phyloP scores from a whole-genome alignment of 2,113 vertebrate species.

The Gasterosteus aculeatus region DNA sequence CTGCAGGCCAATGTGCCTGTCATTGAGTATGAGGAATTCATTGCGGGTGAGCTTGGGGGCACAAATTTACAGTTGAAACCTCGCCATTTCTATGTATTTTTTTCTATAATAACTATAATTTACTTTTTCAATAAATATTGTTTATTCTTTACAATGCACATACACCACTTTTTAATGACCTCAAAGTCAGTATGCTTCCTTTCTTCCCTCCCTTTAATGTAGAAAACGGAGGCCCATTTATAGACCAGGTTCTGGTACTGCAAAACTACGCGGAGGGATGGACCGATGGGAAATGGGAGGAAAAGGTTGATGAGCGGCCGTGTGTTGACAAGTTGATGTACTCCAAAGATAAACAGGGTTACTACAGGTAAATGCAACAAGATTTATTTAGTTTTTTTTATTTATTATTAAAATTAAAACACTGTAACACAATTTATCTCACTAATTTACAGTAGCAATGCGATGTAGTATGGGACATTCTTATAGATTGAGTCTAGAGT shows the following conservation, averaged over 20 bases:
- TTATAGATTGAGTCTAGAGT: neutral
- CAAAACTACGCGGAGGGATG: slow-evolving; percentile 95
- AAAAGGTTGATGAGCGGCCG: slow-evolving; percentile 89
- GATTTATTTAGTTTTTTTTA: neutral
- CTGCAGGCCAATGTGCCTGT: slow-evolving; percentile 90
- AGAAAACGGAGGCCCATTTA: slow-evolving; percentile 97
- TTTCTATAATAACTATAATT: neutral
- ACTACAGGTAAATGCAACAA: slow-evolving; percentile 86
- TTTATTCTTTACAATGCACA: slow-evolving; percentile 1
- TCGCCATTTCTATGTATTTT: neutral
- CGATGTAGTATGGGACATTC: neutral
- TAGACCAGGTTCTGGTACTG: slow-evolving; percentile 91
- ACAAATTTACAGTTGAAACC: neutral
- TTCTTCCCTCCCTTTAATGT: slow-evolving; percentile 28
- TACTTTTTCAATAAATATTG: neutral
- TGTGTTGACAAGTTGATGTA: slow-evolving; percentile 91
- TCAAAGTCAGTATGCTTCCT: neutral
- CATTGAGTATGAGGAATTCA: slow-evolving; percentile 94
- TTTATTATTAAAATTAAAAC: neutral
- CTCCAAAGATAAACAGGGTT: slow-evolving; percentile 89
- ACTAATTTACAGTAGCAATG: neutral
- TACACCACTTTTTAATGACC: neutral
- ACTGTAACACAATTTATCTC: no score
- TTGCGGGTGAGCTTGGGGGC: slow-evolving; percentile 84
- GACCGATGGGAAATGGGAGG: slow-evolving; percentile 95